These are phyloP conservation scores for Aptenodytes forsteri DNA, from an alignment of 2,113 vertebrate genomes.

Conservation along the genomic window DNA sequence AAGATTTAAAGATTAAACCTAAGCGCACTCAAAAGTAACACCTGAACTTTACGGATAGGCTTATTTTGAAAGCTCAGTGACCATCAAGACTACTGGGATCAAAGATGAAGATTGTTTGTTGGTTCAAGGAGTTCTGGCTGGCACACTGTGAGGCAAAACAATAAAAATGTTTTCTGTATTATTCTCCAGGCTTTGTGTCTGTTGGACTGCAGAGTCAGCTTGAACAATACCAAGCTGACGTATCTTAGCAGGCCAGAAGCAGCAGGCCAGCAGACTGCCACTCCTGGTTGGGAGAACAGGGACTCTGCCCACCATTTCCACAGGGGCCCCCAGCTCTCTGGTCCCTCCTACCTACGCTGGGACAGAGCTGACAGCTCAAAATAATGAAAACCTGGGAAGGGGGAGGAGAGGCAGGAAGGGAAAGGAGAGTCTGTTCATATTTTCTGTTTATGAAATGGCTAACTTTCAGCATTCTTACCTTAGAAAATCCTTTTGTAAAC, in stretches of 20 bases:
- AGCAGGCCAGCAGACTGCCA: neutral
- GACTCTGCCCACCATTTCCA: neutral
- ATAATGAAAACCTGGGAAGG: neutral
- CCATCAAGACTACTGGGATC: neutral
- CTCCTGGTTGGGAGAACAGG: neutral
- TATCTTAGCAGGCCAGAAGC: neutral
- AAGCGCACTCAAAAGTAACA: neutral
- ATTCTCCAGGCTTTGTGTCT: neutral
- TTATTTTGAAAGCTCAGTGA: constrained; percentile 1
- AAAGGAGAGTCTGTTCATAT: neutral
- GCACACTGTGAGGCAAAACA: neutral
- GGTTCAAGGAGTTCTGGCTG: neutral
- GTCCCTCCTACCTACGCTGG: neutral
- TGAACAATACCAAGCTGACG: neutral
- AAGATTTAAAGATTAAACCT: neutral
- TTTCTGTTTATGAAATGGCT: neutral
- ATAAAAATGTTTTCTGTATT: neutral
- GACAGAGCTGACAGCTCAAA: neutral
- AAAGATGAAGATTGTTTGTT: neutral
- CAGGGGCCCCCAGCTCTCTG: neutral
- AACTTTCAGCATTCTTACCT: neutral
- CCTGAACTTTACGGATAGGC: neutral
- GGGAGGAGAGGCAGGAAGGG: neutral
- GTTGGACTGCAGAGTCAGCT: neutral
- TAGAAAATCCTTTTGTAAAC: neutral